Base-by-base conservation (phyloP, 2,888 invertebrate genomes). In the Sinotaia quadrata region DNA sequence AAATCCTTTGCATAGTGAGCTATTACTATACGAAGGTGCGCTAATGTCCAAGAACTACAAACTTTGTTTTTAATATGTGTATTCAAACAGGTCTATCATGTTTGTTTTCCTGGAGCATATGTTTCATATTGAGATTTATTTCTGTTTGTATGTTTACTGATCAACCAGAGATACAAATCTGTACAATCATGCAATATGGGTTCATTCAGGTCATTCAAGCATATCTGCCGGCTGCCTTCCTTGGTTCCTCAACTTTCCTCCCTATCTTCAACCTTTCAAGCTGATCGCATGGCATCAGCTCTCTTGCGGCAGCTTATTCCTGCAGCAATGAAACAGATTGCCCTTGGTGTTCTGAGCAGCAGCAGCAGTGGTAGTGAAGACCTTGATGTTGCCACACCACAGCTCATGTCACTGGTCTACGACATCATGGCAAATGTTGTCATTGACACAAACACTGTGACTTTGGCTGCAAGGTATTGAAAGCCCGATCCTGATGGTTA, bases 331-430 rank as follows among this genome's bases (percentile, higher is more conserved):
- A 80, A 76, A 54, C 72, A 77, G 63, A 68, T 78, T 12, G 72
- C 71, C 29, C 67, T 69, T 37, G 72, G 72, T 56, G 75, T 72
- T 51, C 73, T 76, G 27, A 77, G 75, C 49, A 81, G 81, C 12
- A 78, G 78, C 65, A 81, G 80, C 62, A 80, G 80, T 52, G 81
- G 81, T 44, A 78, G 79, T 62, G 81, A 78, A 2, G 81, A 82
- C 18, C 78, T 78, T 29, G 77, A 75, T 10, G 51, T 69, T 7
- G 44, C 69, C 7, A 52, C 67, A 5, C 76, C 79, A 21, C 71
- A 77, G 5, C 81, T 78, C 58, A 69, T 80, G 65, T 54, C 70
- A 5, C 51, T 82, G 52, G 75, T 87, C 58, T 72, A 79, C 51
- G 74, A 78, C 34, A 70, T 85, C 34, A 67, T 87, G 67, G 69